Evolutionary conservation across 2,113 vertebrate genomes (phyloP).

Genomic region (Bujurquina vittata): DNA sequence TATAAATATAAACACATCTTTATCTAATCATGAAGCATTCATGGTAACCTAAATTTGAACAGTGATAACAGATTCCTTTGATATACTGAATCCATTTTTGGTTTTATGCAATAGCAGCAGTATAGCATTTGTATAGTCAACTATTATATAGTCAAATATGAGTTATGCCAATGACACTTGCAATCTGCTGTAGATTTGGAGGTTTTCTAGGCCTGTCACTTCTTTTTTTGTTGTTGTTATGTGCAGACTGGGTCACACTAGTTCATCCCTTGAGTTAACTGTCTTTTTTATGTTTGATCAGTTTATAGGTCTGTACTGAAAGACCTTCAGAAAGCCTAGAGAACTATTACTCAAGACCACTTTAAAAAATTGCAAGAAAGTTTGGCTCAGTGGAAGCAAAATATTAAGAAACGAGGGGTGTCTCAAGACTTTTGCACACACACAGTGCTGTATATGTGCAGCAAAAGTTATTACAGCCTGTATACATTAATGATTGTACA

Average conservation of each 20-base stretch:
- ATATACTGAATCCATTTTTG: neutral
- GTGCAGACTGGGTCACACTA: too few relatives aligned
- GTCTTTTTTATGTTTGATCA: too few relatives aligned
- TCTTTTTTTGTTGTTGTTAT: too few relatives aligned
- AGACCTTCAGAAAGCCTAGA: too few relatives aligned
- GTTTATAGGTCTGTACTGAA: too few relatives aligned
- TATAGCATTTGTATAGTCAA: neutral
- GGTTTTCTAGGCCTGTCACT: too few relatives aligned
- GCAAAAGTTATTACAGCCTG: neutral
- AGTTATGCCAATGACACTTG: too few relatives aligned
- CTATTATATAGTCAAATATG: too few relatives aligned
- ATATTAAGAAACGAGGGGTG: neutral
- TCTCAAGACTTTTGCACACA: neutral
- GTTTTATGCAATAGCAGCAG: neutral
- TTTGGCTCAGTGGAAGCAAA: neutral
- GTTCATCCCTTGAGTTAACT: too few relatives aligned
- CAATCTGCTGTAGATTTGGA: too few relatives aligned
- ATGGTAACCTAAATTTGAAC: conserved; percentile 4
- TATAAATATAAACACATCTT: neutral
- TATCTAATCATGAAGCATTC: conserved; percentile 32
- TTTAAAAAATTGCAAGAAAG: too few relatives aligned
- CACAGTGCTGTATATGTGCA: neutral
- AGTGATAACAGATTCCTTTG: conserved; percentile 14
- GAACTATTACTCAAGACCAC: neutral
- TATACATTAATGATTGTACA: neutral